Conservation (phyloP, 2,113 vertebrate genomes). For the Gambusia holbrooki region DNA sequence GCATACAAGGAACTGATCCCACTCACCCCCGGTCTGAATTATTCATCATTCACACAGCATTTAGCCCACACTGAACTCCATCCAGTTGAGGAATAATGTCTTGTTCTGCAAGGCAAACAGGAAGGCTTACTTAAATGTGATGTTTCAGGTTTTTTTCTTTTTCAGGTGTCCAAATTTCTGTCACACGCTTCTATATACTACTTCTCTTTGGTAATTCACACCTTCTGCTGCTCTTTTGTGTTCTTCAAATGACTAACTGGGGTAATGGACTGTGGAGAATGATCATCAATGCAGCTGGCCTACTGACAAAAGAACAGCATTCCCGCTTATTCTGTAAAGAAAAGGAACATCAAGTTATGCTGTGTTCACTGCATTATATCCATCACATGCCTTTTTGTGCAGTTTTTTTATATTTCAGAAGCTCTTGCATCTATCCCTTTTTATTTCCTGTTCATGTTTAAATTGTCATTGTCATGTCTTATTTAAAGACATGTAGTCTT, state of each 20-base stretch:
- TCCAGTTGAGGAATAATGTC: conserved; percentile 62
- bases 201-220: conserved; percentile 70
- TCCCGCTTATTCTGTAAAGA: conserved; percentile 49
- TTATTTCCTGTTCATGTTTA: conserved; percentile 12
- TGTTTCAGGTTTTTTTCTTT: conserved; percentile 4
- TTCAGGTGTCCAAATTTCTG: conserved; percentile 56
- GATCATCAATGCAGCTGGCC: conserved; percentile 78
- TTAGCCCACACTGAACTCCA: conserved; percentile 58
- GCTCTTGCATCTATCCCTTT: conserved; percentile 15
- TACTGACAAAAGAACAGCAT: conserved; percentile 61
- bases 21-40: conserved; percentile 71
- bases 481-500: conserved; percentile 5
- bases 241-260: conserved; percentile 77
- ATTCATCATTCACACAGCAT: conserved; percentile 73
- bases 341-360: conserved; percentile 55
- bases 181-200: conserved; percentile 57
- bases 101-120: conserved; percentile 60
- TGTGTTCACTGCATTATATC: conserved; percentile 47
- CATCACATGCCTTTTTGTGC: conserved; percentile 25
- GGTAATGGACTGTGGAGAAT: conserved; percentile 81
- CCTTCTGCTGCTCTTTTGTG: conserved; percentile 77
- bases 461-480: conserved; percentile 9
- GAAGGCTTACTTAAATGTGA: conserved; percentile 52
- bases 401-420: conserved; percentile 55
- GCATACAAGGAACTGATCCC: conserved; percentile 66